Base-by-base conservation (phyloP, 2,113 vertebrate genomes). In the Caracal caracal region DNA sequence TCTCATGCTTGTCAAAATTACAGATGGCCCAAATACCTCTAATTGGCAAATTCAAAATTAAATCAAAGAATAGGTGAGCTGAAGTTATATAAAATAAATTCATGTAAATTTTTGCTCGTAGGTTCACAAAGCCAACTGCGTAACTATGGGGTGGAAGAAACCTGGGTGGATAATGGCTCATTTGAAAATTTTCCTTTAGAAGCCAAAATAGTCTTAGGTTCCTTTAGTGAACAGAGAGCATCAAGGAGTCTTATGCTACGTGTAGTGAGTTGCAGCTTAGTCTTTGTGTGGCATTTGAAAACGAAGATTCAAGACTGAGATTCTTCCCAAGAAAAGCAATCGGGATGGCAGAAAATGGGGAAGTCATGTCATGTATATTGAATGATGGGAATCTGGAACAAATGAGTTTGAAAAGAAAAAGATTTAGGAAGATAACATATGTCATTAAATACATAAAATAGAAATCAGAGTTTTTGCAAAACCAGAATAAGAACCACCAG, bases 31-130 rank as follows among this genome's bases (percentile, higher is more conserved):
- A 61, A 87, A 78, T 70, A 56, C 13, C 40, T 94, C 88, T 47
- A 76, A 75, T 12, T 65, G 65, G 66, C n/a, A 90, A 88, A 66
- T 53, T 94, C 80, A 90, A 75, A 95, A 35, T 90, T 70, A 71
- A 10, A 51, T 84, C 61, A 83, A 49, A 90, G 37, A 49, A 30
- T 15, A 80, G 33, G 22, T 75, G 40, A 94, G 24, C 35, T 76
- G 56, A 35, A 59, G 22, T 83, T 87, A 93, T 78, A 84, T 90
- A 35, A 95, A 93, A 63, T 68, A 70, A 87, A 59, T 75, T 75
- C 47, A 75, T 9, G 37, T 66, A 59, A 95, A 37, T 66, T 66
- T 4, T 22, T 90, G 63, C 9, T 2, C 9, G 1, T 17, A 80
- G 66, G 28, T 71, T 93, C 83, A 85, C 53, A 82, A 94, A 93